Evolutionary conservation across 2,113 vertebrate genomes (phyloP).

Genomic region (Pangasianodon hypophthalmus): DNA sequence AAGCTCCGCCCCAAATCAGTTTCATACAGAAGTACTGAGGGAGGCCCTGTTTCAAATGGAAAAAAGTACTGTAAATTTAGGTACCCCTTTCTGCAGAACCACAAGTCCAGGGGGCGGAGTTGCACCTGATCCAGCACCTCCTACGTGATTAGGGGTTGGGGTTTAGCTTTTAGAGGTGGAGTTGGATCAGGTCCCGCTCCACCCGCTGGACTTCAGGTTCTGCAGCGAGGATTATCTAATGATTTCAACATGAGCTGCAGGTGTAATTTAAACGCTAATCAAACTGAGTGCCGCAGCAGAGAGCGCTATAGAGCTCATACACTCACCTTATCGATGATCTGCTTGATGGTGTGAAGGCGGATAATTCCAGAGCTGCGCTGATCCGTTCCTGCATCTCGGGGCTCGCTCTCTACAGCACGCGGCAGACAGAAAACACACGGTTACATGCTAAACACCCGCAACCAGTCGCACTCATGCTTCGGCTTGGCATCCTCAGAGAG

Average conservation of each 20-base stretch:
- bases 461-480: neutral
- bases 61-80: neutral
- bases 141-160: neutral
- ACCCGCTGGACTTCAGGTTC: neutral
- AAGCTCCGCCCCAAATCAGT: neutral
- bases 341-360: constrained; percentile 97
- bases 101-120: neutral
- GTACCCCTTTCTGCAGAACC: neutral
- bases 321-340: constrained; percentile 96
- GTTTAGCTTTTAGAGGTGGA: neutral
- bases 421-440: neutral
- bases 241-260: neutral
- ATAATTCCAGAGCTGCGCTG: constrained; percentile 96
- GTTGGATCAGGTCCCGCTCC: neutral
- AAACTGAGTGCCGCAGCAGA: neutral
- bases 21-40: neutral
- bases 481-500: constrained; percentile 25
- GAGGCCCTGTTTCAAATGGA: too few species aligned
- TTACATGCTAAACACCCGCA: neutral
- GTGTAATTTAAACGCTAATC: neutral
- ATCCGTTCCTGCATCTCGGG: constrained; percentile 94
- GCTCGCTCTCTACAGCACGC: constrained; percentile 85
- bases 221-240: neutral
- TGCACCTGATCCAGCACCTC: neutral
- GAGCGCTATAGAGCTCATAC: neutral